phyloP scores from a whole-genome alignment of 2,113 vertebrate species.

The Albula goreensis region DNA sequence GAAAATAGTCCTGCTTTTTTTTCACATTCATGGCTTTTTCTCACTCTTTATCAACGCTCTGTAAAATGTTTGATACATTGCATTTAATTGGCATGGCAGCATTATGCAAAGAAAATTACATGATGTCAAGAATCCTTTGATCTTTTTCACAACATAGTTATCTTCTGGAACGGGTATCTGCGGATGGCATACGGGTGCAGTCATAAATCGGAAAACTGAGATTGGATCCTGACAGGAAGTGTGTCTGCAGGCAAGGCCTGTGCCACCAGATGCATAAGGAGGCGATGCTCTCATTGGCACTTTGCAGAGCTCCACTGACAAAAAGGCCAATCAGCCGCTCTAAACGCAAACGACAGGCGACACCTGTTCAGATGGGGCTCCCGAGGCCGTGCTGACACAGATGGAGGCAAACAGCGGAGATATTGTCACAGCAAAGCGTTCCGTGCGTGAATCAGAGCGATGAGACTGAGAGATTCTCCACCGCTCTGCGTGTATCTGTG shows the following conservation, averaged over 20 bases:
- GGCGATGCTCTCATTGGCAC: background rate
- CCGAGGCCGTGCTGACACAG: background rate
- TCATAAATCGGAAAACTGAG: background rate
- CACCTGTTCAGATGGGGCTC: conserved; percentile 14
- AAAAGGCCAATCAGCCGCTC: background rate
- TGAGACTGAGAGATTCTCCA: background rate
- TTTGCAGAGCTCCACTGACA: background rate
- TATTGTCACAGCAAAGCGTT: conserved; percentile 13
- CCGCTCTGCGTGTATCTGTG: background rate
- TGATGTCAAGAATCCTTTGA: background rate
- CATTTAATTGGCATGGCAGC: background rate
- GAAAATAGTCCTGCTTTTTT: no score
- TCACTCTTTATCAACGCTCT: background rate
- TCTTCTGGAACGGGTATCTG: background rate
- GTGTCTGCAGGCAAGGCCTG: background rate
- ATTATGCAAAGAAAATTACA: background rate
- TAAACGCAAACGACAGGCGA: background rate
- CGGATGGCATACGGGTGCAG: background rate
- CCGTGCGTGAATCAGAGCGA: conserved; percentile 1
- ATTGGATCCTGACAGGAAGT: background rate
- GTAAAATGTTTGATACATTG: background rate
- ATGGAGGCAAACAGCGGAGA: conserved; percentile 13
- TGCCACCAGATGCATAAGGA: background rate
- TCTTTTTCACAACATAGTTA: background rate
- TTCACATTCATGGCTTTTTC: background rate